Conservation (phyloP, 2,797 vertebrate genomes). For the Morus bassanus region DNA sequence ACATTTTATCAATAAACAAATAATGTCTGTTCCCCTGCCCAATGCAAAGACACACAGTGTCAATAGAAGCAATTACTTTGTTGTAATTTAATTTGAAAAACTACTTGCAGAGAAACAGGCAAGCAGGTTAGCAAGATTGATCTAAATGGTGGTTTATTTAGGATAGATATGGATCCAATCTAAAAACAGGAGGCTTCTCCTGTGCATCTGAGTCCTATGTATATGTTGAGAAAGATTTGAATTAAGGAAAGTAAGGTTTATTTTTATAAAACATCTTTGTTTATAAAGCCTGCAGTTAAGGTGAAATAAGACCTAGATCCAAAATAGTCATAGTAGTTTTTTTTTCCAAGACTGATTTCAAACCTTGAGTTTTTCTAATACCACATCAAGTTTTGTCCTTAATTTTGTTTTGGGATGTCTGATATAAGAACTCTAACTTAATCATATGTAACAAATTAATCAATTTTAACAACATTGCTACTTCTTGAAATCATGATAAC, state of each 20-base stretch:
- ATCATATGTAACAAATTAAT: background rate
- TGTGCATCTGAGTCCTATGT: background rate
- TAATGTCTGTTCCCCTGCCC: background rate
- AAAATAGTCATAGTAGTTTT: background rate
- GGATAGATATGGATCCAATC: background rate
- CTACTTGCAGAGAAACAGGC: background rate
- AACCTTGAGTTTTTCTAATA: background rate
- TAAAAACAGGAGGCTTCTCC: background rate
- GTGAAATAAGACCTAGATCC: background rate
- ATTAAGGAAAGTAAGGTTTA: background rate
- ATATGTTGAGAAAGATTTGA: background rate
- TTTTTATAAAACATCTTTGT: background rate
- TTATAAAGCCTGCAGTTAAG: background rate
- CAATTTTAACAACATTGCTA: background rate
- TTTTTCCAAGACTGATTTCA: background rate
- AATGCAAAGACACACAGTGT: background rate
- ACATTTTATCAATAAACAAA: background rate
- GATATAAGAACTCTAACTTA: background rate
- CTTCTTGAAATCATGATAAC: background rate
- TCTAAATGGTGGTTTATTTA: background rate
- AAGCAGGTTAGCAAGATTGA: constrained; percentile 4
- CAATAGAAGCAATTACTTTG: constrained; percentile 28
- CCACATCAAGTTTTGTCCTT: background rate
- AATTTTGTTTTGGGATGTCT: background rate
- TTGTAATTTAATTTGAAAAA: constrained; percentile 30